Percentiles rank a stretch among this genome's conserved stretches.
These are phyloP conservation scores for Drosophila meridiana DNA, from an alignment of 2,888 invertebrate genomes.

Conservation along the genomic window DNA sequence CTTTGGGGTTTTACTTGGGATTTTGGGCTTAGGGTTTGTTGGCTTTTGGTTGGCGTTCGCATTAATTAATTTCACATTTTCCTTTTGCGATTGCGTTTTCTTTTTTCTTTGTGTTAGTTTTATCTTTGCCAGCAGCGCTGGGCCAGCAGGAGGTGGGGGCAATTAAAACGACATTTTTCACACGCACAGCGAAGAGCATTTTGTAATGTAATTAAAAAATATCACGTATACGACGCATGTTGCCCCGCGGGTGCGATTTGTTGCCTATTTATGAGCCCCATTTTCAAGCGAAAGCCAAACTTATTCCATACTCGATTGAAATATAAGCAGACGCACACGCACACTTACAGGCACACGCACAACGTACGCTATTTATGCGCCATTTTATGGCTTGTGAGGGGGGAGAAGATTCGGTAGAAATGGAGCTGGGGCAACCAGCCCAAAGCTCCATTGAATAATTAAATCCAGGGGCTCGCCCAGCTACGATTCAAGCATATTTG, in stretches of 20 bases:
- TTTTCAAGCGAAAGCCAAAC: constrained; percentile 40
- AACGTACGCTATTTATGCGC: constrained; percentile 38
- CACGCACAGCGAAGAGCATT: constrained; percentile 46
- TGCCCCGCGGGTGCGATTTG: constrained; percentile 69
- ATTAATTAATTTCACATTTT: constrained; percentile 71
- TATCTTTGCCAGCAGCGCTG: constrained; percentile 10
- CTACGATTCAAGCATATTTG: constrained; percentile 32
- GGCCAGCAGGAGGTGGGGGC: constrained; percentile 21
- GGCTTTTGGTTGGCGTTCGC: constrained; percentile 29
- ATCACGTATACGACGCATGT: constrained; percentile 74
- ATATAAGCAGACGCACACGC: constrained; percentile 46
- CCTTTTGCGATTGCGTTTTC: constrained; percentile 20
- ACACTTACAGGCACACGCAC: constrained; percentile 50
- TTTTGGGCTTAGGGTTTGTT: constrained; percentile 30
- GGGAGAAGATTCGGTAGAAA: not conserved
- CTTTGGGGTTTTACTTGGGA: not conserved
- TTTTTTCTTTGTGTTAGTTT: constrained; percentile 33
- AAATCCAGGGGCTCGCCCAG: constrained; percentile 30
- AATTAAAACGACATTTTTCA: constrained; percentile 69
- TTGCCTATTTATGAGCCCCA: constrained; percentile 65
- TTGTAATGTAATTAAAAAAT: constrained; percentile 74
- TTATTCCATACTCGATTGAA: constrained; percentile 53
- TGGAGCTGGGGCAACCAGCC: not conserved
- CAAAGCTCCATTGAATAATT: constrained; percentile 39
- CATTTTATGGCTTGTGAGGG: constrained; percentile 45